These are phyloP conservation scores for Athalia rosae DNA, from an alignment of 2,888 invertebrate genomes.

Conservation along the genomic window DNA sequence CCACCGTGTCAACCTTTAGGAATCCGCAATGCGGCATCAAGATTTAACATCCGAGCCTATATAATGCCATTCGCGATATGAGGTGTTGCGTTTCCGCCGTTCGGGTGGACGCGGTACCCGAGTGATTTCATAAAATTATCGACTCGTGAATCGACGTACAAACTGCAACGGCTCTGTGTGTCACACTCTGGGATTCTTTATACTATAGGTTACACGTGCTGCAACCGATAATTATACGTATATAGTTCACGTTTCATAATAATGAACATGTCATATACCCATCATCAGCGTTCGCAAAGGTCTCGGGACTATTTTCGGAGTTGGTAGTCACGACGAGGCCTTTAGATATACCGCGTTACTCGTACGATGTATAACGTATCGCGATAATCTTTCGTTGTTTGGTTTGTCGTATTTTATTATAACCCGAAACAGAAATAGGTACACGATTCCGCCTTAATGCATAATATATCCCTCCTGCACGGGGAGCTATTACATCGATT, in stretches of 20 bases:
- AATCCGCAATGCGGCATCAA: slow-evolving; percentile 41
- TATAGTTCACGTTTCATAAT: too few relatives aligned
- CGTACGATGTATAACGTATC: background rate
- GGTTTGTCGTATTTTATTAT: slow-evolving; percentile 11
- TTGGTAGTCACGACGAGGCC: slow-evolving; percentile 27
- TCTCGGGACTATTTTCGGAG: slow-evolving; percentile 28
- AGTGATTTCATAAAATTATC: background rate
- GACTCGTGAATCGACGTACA: background rate
- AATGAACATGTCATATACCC: background rate
- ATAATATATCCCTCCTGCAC: slow-evolving; percentile 4
- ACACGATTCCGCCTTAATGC: slow-evolving; percentile 12
- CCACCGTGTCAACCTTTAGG: slow-evolving; percentile 42
- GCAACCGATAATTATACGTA: too few relatives aligned
- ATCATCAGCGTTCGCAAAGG: background rate
- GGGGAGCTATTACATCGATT: too few relatives aligned
- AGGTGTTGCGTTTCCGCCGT: slow-evolving; percentile 22
- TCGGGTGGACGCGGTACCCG: background rate
- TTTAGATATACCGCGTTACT: background rate
- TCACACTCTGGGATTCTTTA: too few relatives aligned
- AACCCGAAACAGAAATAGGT: slow-evolving; percentile 28
- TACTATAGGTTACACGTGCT: too few relatives aligned
- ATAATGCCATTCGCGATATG: background rate
- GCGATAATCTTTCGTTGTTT: slow-evolving; percentile 18
- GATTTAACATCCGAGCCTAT: slow-evolving; percentile 6
- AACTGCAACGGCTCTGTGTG: too few relatives aligned